These are phyloP conservation scores for Tetraneura akinire DNA, from an alignment of 1,140 invertebrate genomes.

Conservation along the genomic window DNA sequence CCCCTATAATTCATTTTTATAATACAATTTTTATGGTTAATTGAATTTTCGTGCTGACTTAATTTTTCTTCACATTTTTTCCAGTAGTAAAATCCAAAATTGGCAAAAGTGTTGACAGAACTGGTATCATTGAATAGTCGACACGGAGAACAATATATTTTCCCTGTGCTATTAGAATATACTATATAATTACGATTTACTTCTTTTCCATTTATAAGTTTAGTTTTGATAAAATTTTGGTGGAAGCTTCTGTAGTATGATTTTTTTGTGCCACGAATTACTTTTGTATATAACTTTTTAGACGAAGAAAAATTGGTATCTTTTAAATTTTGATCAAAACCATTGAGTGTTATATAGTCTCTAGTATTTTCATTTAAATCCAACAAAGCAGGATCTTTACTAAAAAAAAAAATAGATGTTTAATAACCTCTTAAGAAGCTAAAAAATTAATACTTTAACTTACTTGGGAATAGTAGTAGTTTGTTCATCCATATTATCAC, in stretches of 20 bases:
- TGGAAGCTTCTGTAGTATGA: conserved; percentile 13
- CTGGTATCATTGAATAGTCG: conserved; percentile 52
- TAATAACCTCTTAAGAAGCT: background rate
- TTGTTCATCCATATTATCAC: too few species aligned
- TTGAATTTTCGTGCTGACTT: conserved; percentile 56
- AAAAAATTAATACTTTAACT: background rate
- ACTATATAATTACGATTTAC: conserved; percentile 53
- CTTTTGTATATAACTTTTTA: background rate
- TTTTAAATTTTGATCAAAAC: conserved; percentile 24
- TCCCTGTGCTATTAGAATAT: conserved; percentile 55
- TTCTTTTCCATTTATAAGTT: conserved; percentile 55
- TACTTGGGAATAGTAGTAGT: background rate
- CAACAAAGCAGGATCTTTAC: conserved; percentile 9
- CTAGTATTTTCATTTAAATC: conserved; percentile 19
- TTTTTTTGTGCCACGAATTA: background rate
- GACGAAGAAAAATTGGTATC: background rate
- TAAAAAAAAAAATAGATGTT: background rate
- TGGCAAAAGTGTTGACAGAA: background rate
- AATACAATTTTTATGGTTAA: conserved; percentile 52
- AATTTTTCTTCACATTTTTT: conserved; percentile 51
- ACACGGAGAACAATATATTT: conserved; percentile 55
- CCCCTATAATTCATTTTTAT: conserved; percentile 42
- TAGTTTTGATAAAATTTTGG: conserved; percentile 53
- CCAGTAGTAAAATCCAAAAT: background rate
- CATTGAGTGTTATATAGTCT: conserved; percentile 22